Percentiles rank a stretch among this genome's conserved stretches.
Evolutionary conservation across 1,140 invertebrate species (phyloP).

Genomic region (Procambarus clarkii): DNA sequence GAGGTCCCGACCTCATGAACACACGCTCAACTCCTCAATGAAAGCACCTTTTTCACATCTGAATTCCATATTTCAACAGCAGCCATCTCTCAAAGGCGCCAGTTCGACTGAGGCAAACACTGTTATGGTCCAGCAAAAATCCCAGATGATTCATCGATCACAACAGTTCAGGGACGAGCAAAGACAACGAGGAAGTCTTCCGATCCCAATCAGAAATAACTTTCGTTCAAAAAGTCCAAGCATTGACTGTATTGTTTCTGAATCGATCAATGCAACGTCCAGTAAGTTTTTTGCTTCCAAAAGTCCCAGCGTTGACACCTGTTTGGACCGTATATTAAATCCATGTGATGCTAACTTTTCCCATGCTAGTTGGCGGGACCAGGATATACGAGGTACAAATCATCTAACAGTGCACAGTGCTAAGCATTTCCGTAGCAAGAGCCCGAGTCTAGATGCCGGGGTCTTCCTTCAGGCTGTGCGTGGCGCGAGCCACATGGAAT

Average conservation of each 20-base stretch:
- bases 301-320: conserved; percentile 33
- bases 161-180: background rate
- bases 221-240: conserved; percentile 29
- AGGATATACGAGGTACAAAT: background rate
- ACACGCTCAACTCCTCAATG: conserved; percentile 18
- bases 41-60: background rate
- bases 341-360: background rate
- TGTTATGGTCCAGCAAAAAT: background rate
- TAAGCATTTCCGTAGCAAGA: conserved; percentile 50
- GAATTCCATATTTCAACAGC: background rate
- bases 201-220: background rate
- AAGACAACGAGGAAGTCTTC: background rate
- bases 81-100: background rate
- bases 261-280: background rate
- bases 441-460: conserved; percentile 51
- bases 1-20: background rate
- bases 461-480: conserved; percentile 54
- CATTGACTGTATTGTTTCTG: conserved; percentile 28
- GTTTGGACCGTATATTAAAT: background rate
- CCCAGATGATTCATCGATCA: conserved; percentile 5
- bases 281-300: background rate
- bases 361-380: background rate
- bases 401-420: background rate
- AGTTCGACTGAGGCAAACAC: background rate
- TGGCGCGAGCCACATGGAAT: background rate